Conservation (phyloP, 53 echinoderm and acorn worm species). For the Holothuria scabra region DNA sequence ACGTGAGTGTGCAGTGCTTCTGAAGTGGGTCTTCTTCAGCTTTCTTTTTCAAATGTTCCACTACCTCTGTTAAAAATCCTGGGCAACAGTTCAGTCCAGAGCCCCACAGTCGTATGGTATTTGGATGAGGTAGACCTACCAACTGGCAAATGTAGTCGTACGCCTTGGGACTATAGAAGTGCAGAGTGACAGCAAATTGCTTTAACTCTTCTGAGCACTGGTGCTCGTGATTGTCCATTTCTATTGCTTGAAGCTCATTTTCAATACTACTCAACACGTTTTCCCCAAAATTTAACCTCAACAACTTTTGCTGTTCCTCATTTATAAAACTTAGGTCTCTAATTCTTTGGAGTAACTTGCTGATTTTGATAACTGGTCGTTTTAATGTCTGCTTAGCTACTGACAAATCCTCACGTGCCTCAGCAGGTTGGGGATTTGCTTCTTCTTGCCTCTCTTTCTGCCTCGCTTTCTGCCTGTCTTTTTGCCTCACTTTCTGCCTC, state of each 20-base stretch:
- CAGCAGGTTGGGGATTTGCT: not conserved
- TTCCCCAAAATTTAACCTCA: conserved; percentile 62
- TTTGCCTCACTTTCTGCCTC: too few species aligned
- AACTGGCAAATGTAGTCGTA: conserved; percentile 58
- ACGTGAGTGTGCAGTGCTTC: conserved; percentile 58
- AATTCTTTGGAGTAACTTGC: conserved; percentile 28
- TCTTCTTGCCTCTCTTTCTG: too few species aligned
- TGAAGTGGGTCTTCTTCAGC: conserved; percentile 24
- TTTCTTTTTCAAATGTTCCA: conserved; percentile 46
- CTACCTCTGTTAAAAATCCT: conserved; percentile 66
- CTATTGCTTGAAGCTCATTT: conserved; percentile 49
- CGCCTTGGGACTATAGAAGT: conserved; percentile 58
- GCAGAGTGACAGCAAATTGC: conserved; percentile 70
- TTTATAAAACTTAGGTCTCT: conserved; percentile 50
- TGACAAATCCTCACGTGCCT: too few species aligned
- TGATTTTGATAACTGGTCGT: not conserved
- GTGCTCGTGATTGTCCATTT: conserved; percentile 48
- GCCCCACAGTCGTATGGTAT: conserved; percentile 63
- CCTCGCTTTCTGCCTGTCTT: too few species aligned
- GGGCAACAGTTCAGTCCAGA: conserved; percentile 58
- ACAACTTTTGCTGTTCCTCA: conserved; percentile 51
- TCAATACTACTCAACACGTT: conserved; percentile 45
- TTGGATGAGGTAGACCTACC: conserved; percentile 61
- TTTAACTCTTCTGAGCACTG: conserved; percentile 60
- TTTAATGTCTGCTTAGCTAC: too few species aligned